Evolutionary conservation across 2,113 vertebrate genomes (phyloP).

Genomic region (Dermatemys mawii): DNA sequence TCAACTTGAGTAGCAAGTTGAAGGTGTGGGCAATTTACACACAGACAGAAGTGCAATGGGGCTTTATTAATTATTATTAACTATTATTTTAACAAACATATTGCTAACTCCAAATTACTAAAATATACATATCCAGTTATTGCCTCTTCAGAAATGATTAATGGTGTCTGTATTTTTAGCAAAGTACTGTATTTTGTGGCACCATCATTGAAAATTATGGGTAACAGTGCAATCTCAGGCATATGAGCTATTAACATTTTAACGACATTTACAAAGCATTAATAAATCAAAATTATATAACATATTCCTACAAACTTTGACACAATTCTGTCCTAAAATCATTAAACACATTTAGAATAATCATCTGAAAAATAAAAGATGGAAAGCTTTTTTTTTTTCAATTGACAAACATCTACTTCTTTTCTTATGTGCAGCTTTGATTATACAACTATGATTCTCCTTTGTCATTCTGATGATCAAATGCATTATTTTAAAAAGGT

Average conservation of each 20-base stretch:
- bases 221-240: slow-evolving; percentile 22
- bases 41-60: not conserved
- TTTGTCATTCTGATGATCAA: not conserved
- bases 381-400: not conserved
- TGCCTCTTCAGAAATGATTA: slow-evolving; percentile 29
- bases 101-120: not conserved
- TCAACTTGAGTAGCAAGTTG: not conserved
- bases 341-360: slow-evolving; percentile 46
- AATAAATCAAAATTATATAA: slow-evolving; percentile 30
- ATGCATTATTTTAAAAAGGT: not conserved
- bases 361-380: slow-evolving; percentile 28
- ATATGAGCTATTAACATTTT: slow-evolving; percentile 49
- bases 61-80: not conserved
- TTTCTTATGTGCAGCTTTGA: not conserved
- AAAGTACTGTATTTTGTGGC: slow-evolving; percentile 20
- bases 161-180: slow-evolving; percentile 18
- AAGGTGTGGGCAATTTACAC: not conserved
- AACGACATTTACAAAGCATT: slow-evolving; percentile 51
- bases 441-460: not conserved
- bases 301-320: slow-evolving; percentile 21
- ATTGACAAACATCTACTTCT: not conserved
- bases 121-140: not conserved
- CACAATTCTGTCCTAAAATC: slow-evolving; percentile 8
- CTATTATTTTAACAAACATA: not conserved
- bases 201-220: slow-evolving; percentile 25